phyloP scores from a whole-genome alignment of 2,888 invertebrate species.

The Eupithecia subfuscata region DNA sequence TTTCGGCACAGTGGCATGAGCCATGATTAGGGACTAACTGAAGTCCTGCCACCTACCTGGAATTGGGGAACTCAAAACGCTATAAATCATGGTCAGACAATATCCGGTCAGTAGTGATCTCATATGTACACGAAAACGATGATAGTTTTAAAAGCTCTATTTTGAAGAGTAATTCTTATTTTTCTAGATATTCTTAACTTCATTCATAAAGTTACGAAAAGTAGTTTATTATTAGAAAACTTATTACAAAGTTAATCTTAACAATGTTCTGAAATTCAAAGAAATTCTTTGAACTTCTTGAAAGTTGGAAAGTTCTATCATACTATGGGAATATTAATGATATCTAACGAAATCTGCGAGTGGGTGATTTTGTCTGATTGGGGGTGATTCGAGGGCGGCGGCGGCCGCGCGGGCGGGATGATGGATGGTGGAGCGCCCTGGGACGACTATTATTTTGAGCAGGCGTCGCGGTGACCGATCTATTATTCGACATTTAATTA shows the following conservation, averaged over 20 bases:
- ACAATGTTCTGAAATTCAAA: not conserved
- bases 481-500: not conserved
- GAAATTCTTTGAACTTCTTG: not conserved
- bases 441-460: slow-evolving; percentile 16
- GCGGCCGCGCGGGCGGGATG: not conserved
- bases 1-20: not conserved
- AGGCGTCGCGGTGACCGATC: not conserved
- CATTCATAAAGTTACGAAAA: not conserved
- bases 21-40: not conserved
- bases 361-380: slow-evolving; percentile 12
- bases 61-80: not conserved
- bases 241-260: not conserved
- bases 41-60: not conserved
- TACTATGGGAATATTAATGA: slow-evolving; percentile 18
- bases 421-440: slow-evolving; percentile 2
- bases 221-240: not conserved
- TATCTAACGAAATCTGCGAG: slow-evolving; percentile 11
- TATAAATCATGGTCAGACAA: not conserved
- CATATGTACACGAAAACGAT: too few relatives aligned
- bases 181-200: not conserved
- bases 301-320: not conserved
- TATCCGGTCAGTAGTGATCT: too few relatives aligned
- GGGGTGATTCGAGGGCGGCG: slow-evolving; percentile 4
- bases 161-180: not conserved
- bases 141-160: not conserved